Evolutionary conservation across 2,797 vertebrate genomes (phyloP).

Genomic region (Acanthurus leucopareius): DNA sequence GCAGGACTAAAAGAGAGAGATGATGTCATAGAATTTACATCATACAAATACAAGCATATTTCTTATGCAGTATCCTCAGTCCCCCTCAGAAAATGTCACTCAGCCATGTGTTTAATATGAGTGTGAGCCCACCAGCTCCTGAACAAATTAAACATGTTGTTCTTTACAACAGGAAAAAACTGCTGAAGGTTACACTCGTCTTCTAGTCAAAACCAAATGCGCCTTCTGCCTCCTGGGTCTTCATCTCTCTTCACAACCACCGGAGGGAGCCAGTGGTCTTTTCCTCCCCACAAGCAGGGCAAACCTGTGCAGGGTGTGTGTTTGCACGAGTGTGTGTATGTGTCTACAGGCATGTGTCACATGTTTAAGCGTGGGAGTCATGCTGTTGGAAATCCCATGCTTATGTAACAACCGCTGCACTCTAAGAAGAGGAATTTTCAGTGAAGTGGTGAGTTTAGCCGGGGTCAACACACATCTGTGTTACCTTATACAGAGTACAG

Average conservation of each 20-base stretch:
- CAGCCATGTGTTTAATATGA: neutral
- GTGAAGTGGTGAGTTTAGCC: slow-evolving; percentile 5
- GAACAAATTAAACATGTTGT: neutral
- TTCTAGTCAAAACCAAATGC: neutral
- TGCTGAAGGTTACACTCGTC: slow-evolving; percentile 6
- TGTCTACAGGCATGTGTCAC: slow-evolving; percentile 37
- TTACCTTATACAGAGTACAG: neutral
- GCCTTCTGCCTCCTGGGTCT: slow-evolving; percentile 2
- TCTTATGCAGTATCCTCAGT: neutral
- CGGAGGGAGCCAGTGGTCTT: slow-evolving; percentile 73
- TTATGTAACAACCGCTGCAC: slow-evolving; percentile 40
- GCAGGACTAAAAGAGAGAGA: neutral
- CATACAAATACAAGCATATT: neutral
- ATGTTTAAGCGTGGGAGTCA: slow-evolving; percentile 21
- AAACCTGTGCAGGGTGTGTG: neutral
- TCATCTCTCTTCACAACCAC: slow-evolving; percentile 43
- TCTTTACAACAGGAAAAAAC: neutral
- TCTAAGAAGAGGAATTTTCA: slow-evolving; percentile 16
- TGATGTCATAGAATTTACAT: neutral
- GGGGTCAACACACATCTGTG: slow-evolving; percentile 24
- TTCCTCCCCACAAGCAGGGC: neutral
- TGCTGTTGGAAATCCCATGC: slow-evolving; percentile 26
- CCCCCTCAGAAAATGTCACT: neutral
- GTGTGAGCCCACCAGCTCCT: neutral
- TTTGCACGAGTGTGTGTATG: neutral